Base-by-base conservation (phyloP, 2,113 vertebrate species). In the Paraplagusia blochii region DNA sequence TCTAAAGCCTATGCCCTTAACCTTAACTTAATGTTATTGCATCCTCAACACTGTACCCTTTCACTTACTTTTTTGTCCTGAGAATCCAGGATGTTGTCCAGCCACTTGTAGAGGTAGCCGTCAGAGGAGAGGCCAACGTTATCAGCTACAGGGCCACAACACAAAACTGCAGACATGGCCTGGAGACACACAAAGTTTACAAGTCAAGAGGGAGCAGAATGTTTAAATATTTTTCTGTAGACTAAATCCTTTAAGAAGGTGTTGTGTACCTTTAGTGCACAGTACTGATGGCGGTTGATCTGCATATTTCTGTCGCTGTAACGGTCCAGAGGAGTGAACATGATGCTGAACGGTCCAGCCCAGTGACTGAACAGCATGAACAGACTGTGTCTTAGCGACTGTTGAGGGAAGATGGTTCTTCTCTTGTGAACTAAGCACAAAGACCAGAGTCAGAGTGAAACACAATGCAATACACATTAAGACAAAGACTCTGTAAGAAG, bases 331-430 rank as follows among this genome's bases (percentile, higher is more conserved):
- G 97, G 97, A 5, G 97, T 99, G 88, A 99, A 99, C 97, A 99
- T 99, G 85, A 99, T 98, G 90, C 97, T 99, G 58, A 99, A 98
- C 72, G 96, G 97, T 9, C 97, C 95, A 1, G 97, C 97, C 97
- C 97, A 99, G 76, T 99, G 97, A 86, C 96, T 98, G 90, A 99
- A 99, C 80, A 99, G 84, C 96, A 98, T 98, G 78, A 99, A 99
- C 0, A 99, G 90, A 73, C 97, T 99, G 86, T 99, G 97, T 74
- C 97, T 94, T 36, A 99, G 92, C 51, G 95, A 98, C 88, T 98
- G 97, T 63, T 99, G 97, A 1, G 97, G 97, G 72, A 99, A 99
- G 81, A 99, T 94, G 72, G 92, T 95, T 86, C 96, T 94, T 76
- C 97, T 93, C 90, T 98, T 95, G 89, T 98, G 94, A n/a, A 98